These are phyloP conservation scores for Catocala sponsa DNA, from an alignment of 2,888 invertebrate genomes.

Conservation along the genomic window DNA sequence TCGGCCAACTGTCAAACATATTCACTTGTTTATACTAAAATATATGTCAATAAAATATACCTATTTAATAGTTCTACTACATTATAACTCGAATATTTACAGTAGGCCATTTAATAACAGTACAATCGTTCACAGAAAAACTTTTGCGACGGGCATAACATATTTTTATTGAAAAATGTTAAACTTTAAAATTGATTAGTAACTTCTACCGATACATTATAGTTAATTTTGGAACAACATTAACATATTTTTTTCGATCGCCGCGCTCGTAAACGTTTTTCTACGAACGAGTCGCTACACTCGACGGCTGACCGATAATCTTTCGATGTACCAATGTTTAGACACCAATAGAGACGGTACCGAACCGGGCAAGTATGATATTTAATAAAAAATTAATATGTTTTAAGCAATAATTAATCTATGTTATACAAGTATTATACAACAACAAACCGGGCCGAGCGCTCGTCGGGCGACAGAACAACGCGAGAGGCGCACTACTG, in stretches of 20 bases:
- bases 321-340: slow-evolving; percentile 12
- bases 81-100: slow-evolving; percentile 48
- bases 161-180: slow-evolving; percentile 24
- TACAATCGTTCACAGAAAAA: slow-evolving; percentile 24
- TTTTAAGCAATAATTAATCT: slow-evolving; percentile 68
- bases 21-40: slow-evolving; percentile 22
- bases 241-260: slow-evolving; percentile 18
- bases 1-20: slow-evolving; percentile 20
- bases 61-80: slow-evolving; percentile 36
- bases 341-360: slow-evolving; percentile 24
- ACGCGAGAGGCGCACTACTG: slow-evolving; percentile 21
- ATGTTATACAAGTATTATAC: slow-evolving; percentile 71
- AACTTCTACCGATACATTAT: slow-evolving; percentile 33
- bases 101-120: slow-evolving; percentile 46
- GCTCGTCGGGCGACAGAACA: slow-evolving; percentile 25
- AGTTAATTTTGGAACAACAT: slow-evolving; percentile 37
- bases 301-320: slow-evolving; percentile 30
- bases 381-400: slow-evolving; percentile 55
- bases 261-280: slow-evolving; percentile 14
- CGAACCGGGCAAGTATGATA: slow-evolving; percentile 45
- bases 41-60: slow-evolving; percentile 45
- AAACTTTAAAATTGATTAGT: slow-evolving; percentile 35
- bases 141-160: slow-evolving; percentile 17
- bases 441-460: slow-evolving; percentile 60
- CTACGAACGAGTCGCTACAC: slow-evolving; percentile 13